Evolutionary conservation across 2,113 vertebrate genomes (phyloP).

Genomic region (Cebidichthys violaceus): DNA sequence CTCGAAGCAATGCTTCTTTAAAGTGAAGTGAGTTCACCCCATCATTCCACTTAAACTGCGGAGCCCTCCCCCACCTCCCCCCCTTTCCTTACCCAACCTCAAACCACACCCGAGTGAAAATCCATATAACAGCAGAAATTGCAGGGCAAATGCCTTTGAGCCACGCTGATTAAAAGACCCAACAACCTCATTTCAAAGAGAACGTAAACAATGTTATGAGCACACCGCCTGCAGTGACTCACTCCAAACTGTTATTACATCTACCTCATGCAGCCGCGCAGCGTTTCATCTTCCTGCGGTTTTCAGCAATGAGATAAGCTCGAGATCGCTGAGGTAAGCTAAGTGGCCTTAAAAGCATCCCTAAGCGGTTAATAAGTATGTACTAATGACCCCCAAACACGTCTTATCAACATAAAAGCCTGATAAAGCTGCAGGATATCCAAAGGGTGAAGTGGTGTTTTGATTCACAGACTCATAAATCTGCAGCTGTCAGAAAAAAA

Average conservation of each 20-base stretch:
- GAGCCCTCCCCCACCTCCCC: conserved; percentile 16
- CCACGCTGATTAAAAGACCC: conserved; percentile 79
- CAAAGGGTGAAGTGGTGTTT: conserved; percentile 55
- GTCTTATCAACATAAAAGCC: conserved; percentile 70
- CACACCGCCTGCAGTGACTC: conserved; percentile 72
- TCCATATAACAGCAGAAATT: conserved; percentile 78
- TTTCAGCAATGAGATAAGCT: conserved; percentile 71
- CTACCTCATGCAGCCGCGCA: conserved; percentile 53
- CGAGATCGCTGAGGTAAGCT: conserved; percentile 72
- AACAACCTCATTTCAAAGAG: conserved; percentile 73
- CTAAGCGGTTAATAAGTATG: conserved; percentile 79
- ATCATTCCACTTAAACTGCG: conserved; percentile 53
- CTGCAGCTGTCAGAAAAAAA: conserved; percentile 56
- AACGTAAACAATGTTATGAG: conserved; percentile 74
- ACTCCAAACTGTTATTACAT: conserved; percentile 76
- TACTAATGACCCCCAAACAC: conserved; percentile 78
- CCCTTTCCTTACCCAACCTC: conserved; percentile 45
- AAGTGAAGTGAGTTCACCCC: conserved; percentile 58
- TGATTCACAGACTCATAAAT: conserved; percentile 50
- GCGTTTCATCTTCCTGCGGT: conserved; percentile 71
- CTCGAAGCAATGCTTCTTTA: conserved; percentile 46
- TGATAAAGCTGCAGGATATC: conserved; percentile 60
- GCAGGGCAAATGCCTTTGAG: conserved; percentile 75
- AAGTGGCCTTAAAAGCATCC: conserved; percentile 76
- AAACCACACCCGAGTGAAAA: conserved; percentile 76